Percentiles rank a stretch among this genome's conserved stretches.
phyloP scores from a whole-genome alignment of 2,113 vertebrate species.

The Saccopteryx bilineata region DNA sequence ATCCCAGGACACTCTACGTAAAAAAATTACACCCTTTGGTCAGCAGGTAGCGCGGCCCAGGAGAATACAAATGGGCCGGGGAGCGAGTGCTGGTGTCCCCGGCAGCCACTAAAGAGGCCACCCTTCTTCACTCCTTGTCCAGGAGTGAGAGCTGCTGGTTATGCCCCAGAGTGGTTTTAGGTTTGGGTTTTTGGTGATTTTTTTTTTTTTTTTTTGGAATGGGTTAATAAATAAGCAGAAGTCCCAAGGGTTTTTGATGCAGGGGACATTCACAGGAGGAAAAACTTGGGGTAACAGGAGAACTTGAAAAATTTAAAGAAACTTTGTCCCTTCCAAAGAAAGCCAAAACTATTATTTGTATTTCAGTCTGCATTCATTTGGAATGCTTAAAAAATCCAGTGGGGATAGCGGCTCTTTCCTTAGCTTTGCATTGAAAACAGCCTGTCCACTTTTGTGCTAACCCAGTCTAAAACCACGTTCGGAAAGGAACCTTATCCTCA shows the following conservation, averaged over 20 bases:
- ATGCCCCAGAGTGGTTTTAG: neutral
- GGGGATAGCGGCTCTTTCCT: neutral
- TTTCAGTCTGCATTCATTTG: neutral
- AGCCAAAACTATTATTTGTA: slow-evolving; percentile 24
- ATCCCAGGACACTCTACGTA: neutral
- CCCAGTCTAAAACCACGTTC: rapidly evolving
- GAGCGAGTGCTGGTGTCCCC: neutral
- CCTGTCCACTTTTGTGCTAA: neutral
- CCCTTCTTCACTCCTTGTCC: neutral
- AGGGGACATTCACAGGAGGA: neutral
- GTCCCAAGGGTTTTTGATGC: neutral
- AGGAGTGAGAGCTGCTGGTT: neutral
- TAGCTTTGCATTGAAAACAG: neutral
- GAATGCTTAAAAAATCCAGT: neutral
- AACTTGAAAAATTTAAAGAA: slow-evolving; percentile 35
- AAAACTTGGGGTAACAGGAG: neutral
- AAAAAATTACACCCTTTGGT: neutral
- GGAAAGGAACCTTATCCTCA: neutral
- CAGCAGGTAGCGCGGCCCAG: neutral
- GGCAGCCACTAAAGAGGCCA: neutral
- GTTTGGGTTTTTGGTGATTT: neutral
- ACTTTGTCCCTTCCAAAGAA: slow-evolving; percentile 30
- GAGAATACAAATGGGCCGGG: rapidly evolving
- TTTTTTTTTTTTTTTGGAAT: neutral
- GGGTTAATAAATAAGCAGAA: neutral